Percentiles rank a stretch among this genome's conserved stretches.
Conservation (phyloP, 1,140 invertebrate species). For the Drosophila bocqueti region DNA sequence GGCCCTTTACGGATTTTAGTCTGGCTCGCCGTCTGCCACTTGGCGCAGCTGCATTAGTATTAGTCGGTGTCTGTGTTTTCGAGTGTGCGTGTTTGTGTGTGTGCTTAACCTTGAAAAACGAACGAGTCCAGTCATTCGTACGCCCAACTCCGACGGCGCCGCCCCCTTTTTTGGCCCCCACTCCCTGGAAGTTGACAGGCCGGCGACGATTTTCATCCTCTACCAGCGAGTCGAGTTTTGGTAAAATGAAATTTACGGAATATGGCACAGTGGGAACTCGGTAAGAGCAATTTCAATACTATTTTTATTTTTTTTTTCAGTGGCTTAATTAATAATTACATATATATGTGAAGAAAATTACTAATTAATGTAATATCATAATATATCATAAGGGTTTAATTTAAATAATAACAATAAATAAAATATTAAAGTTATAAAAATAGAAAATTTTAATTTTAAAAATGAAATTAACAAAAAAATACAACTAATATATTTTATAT, state of each 20-base stretch:
- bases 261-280: constrained; percentile 31
- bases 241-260: constrained; percentile 82
- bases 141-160: constrained; percentile 30
- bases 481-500: no score
- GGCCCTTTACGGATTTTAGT: constrained; percentile 40
- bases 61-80: constrained; percentile 15
- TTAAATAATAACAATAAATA: no score
- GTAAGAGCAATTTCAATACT: not conserved
- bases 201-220: constrained; percentile 77
- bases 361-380: no score
- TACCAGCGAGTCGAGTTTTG: constrained; percentile 26
- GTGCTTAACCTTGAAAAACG: constrained; percentile 81
- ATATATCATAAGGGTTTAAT: no score
- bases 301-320: not conserved
- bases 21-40: constrained; percentile 75
- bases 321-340: no score
- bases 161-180: constrained; percentile 20
- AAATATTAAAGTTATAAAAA: no score
- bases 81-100: constrained; percentile 26
- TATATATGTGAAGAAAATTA: no score
- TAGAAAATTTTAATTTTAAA: no score
- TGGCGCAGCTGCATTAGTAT: constrained; percentile 45
- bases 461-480: no score
- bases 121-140: constrained; percentile 75
- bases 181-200: constrained; percentile 47